These are phyloP conservation scores for Pseudochromis fuscus DNA, from an alignment of 2,797 vertebrate species.

Conservation along the genomic window DNA sequence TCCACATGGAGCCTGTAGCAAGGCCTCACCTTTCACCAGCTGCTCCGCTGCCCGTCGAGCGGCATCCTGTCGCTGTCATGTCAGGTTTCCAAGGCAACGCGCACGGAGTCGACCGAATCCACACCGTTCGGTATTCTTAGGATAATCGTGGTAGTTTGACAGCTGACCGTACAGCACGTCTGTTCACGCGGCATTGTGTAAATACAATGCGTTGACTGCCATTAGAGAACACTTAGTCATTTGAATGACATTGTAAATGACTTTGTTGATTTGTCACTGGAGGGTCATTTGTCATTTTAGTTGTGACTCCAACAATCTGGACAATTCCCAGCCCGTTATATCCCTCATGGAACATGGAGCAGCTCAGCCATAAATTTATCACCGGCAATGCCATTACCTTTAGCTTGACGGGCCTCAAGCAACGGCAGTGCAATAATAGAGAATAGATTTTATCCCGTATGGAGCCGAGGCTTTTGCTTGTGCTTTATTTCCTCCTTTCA, in stretches of 20 bases:
- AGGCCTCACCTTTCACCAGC: constrained; percentile 38
- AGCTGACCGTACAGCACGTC: constrained; percentile 6
- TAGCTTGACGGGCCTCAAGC: constrained; percentile 82
- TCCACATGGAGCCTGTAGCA: constrained; percentile 14
- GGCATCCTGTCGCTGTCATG: constrained; percentile 30
- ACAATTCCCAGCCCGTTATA: constrained; percentile 72
- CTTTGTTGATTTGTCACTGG: constrained; percentile 74
- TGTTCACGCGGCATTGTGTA: constrained; percentile 41
- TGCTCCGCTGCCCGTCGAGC: constrained; percentile 27
- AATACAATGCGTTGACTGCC: constrained; percentile 46
- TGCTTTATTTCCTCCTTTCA: constrained; percentile 82
- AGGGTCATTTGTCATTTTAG: constrained; percentile 78
- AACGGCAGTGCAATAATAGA: constrained; percentile 83
- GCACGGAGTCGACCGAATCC: constrained; percentile 31
- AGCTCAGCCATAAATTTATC: constrained; percentile 81
- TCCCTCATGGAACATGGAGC: constrained; percentile 74
- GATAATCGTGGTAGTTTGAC: constrained; percentile 25
- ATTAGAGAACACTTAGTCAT: constrained; percentile 69
- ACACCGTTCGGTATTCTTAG: neutral
- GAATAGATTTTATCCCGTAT: constrained; percentile 86
- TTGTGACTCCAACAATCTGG: constrained; percentile 77
- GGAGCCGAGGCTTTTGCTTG: constrained; percentile 74
- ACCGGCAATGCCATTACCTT: constrained; percentile 82
- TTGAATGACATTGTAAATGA: constrained; percentile 69
- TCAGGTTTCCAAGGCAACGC: constrained; percentile 56